Percentiles rank a stretch among this genome's conserved stretches.
Evolutionary conservation across 2,797 vertebrate species (phyloP).

Genomic region (Tragelaphus oryx): DNA sequence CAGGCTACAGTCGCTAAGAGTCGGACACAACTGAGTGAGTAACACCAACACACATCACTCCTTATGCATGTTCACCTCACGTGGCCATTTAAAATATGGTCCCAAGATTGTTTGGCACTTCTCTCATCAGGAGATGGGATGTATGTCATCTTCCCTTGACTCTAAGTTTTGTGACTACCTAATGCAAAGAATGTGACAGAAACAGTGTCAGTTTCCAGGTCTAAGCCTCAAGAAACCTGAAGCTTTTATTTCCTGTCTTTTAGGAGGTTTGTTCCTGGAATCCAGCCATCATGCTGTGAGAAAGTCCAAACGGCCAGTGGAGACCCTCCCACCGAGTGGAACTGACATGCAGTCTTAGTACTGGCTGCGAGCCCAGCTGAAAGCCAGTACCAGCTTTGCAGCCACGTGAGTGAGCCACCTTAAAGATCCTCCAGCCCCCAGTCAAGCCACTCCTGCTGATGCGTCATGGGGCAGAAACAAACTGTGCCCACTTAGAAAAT

Average conservation of each 20-base stretch:
- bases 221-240: not conserved
- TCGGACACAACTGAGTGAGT: fast-evolving
- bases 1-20: not conserved
- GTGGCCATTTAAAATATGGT: not conserved
- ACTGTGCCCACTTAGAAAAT: not conserved
- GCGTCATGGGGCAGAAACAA: not conserved
- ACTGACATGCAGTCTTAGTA: not conserved
- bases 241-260: not conserved
- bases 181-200: not conserved
- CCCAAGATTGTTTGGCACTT: not conserved
- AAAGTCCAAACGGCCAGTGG: not conserved
- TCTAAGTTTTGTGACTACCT: not conserved
- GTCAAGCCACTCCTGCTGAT: not conserved
- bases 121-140: not conserved
- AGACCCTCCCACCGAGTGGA: not conserved
- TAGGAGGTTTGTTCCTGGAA: not conserved
- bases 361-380: not conserved
- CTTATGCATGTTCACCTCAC: not conserved
- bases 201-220: not conserved
- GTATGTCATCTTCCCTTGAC: too few species aligned
- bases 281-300: not conserved
- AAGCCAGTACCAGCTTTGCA: not conserved
- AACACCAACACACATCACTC: not conserved
- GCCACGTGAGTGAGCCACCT: not conserved
- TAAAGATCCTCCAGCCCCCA: not conserved